Base-by-base conservation (phyloP, 2,113 vertebrate species). In the Pampusana beccarii region DNA sequence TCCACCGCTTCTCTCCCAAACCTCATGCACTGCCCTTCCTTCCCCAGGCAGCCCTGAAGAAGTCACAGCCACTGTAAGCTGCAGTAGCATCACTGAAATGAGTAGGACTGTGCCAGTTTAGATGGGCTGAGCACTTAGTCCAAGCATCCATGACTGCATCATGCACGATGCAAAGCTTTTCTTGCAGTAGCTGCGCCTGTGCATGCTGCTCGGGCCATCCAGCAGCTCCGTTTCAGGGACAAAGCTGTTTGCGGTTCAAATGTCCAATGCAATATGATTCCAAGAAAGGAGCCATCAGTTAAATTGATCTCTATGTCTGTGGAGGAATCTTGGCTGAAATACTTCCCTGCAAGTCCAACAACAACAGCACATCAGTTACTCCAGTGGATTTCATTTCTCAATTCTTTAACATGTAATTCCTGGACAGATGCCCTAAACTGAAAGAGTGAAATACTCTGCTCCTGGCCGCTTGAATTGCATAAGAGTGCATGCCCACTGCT, bases 361-460 rank as follows among this genome's bases (percentile, higher is more conserved):
- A 88, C 85, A 97, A 96, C 93, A 96, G 75, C 88, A 81, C 96
- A 95, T 91, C 90, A 79, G 86, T 96, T 88, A 84, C 93, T 92
- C 80, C 88, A 92, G 65, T 93, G 88, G 80, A 75, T 95, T 97
- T 96, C 51, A 54, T 92, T 95, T 95, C 93, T 95, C 93, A 93
- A 17, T 74, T 89, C 54, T 93, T 85, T 92, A 92, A 96, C 80
- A 81, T 79, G 86, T 90, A 93, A 88, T 79, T 96, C 69, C 90
- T 97, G 96, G 96, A 93, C 57, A 79, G 77, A 71, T 79, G 92
- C 90, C 95, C 72, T 94, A 23, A 83, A 56, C 40, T 89, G 60
- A 73, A 93, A 73, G 77, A 92, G 62, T 81, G 38, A 95, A 92
- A 95, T 80, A 50, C 65, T 90, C 61, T 3, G 4, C 80, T 95